Conservation (phyloP, 2,888 invertebrate species). For the Teinopalpus imperialis region DNA sequence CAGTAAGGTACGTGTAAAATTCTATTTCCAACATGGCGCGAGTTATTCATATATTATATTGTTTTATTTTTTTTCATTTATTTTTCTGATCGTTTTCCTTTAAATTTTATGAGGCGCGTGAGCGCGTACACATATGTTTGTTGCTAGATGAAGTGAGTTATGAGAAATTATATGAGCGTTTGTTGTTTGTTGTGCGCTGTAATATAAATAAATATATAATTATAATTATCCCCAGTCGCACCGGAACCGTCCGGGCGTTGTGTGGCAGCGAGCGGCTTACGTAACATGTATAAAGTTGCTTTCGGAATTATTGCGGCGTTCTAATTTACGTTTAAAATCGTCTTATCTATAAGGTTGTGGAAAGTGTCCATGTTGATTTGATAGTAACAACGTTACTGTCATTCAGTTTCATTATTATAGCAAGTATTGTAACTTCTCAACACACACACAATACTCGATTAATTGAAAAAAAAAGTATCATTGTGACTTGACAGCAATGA, state of each 20-base stretch:
- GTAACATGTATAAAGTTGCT: background rate
- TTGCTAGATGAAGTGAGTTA: slow-evolving; percentile 56
- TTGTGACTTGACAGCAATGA: too few species aligned
- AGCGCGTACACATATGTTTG: slow-evolving; percentile 51
- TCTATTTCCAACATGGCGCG: slow-evolving; percentile 46
- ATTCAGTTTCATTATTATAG: too few species aligned
- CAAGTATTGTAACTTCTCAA: too few species aligned
- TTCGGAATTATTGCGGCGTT: background rate
- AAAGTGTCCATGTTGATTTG: too few species aligned
- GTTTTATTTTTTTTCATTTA: slow-evolving; percentile 50
- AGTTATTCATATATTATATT: slow-evolving; percentile 41
- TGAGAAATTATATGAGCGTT: slow-evolving; percentile 61
- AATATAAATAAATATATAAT: slow-evolving; percentile 39
- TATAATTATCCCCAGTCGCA: background rate
- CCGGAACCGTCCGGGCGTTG: background rate
- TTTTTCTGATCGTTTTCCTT: slow-evolving; percentile 50
- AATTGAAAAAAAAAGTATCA: too few species aligned
- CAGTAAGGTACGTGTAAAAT: slow-evolving; percentile 29
- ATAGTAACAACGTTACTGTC: too few species aligned
- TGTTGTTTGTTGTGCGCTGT: slow-evolving; percentile 76
- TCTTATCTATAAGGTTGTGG: too few species aligned
- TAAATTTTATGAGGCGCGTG: slow-evolving; percentile 67
- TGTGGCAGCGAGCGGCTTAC: background rate
- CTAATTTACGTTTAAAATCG: background rate
- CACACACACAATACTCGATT: too few species aligned